These are phyloP conservation scores for Steatornis caripensis DNA, from an alignment of 2,113 vertebrate species.

Conservation along the genomic window DNA sequence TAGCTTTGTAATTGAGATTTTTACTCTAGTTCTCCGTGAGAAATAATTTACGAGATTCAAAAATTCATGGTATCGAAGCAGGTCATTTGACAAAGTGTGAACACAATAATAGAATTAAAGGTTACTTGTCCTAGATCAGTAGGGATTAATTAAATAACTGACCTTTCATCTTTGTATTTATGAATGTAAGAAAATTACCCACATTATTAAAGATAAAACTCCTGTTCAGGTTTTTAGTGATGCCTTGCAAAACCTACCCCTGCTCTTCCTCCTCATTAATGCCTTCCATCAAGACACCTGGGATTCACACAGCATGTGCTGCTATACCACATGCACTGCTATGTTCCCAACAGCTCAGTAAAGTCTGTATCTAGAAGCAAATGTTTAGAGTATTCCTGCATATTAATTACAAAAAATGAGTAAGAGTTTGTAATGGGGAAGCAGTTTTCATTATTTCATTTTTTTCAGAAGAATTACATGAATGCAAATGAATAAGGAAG, in stretches of 20 bases:
- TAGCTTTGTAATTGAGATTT: background rate
- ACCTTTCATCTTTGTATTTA: background rate
- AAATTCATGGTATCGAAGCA: background rate
- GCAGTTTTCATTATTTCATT: background rate
- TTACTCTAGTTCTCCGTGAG: background rate
- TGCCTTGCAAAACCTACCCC: background rate
- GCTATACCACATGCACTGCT: background rate
- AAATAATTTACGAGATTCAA: background rate
- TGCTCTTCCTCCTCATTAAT: background rate
- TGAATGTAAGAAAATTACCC: background rate
- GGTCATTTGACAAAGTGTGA: background rate
- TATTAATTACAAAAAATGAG: rapidly evolving
- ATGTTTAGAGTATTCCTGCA: background rate
- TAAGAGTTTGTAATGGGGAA: background rate
- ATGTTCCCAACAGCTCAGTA: background rate
- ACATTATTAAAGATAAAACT: background rate
- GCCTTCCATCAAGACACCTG: background rate
- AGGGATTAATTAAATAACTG: background rate
- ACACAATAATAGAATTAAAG: background rate
- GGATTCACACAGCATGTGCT: background rate
- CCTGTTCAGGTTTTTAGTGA: background rate
- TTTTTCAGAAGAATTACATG: background rate
- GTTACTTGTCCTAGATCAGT: background rate
- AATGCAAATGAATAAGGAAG: background rate
- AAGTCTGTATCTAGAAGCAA: background rate